Conservation (phyloP, 2,888 invertebrate genomes). For the Sympetrum striolatum region DNA sequence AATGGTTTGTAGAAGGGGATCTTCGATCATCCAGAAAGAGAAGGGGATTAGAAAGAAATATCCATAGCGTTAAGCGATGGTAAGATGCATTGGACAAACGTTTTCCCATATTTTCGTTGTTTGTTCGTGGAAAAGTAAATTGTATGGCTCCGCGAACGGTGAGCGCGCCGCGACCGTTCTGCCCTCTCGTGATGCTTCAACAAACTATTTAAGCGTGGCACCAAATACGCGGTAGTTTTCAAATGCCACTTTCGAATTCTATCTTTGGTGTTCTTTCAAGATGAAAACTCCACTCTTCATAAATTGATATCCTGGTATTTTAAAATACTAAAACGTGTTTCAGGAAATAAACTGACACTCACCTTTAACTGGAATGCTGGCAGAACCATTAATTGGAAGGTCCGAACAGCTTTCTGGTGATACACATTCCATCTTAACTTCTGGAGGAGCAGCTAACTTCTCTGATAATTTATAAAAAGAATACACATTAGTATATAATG, state of each 20-base stretch:
- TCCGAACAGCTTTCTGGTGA: conserved; percentile 27
- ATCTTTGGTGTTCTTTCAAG: no score
- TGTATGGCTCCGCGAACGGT: not conserved
- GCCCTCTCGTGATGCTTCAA: not conserved
- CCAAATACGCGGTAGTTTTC: no score
- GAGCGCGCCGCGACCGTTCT: not conserved
- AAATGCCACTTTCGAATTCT: no score
- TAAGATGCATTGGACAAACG: no score
- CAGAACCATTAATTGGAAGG: conserved; percentile 6
- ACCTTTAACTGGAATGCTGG: conserved; percentile 39
- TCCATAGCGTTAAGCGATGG: no score
- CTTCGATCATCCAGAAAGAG: not conserved
- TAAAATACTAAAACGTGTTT: no score
- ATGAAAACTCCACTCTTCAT: no score
- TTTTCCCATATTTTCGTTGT: no score
- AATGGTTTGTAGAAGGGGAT: not conserved
- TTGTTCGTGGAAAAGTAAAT: not conserved
- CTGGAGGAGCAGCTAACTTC: conserved; percentile 60
- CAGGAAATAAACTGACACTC: not conserved
- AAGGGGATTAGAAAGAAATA: no score
- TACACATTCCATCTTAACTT: conserved; percentile 37
- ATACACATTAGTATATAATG: no score
- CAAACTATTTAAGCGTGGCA: not conserved
- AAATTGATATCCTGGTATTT: no score
- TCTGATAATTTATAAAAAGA: conserved; percentile 53